Evolutionary conservation across 2,113 vertebrate species (phyloP).

Genomic region (Anolis carolinensis): DNA sequence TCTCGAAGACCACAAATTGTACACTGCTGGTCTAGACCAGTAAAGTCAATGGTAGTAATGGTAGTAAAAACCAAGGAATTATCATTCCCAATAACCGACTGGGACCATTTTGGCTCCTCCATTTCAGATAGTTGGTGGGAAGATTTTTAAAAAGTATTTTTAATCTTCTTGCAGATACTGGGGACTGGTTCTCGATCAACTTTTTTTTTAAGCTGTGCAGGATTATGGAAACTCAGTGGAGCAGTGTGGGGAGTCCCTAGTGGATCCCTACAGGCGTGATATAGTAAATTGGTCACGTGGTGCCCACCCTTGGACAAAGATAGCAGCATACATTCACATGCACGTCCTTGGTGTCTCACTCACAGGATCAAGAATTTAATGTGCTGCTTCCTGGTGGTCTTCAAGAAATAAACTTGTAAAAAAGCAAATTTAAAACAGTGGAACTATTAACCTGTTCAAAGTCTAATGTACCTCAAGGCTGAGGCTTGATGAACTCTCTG

Average conservation of each 20-base stretch:
- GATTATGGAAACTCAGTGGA: no score
- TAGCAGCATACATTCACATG: not conserved
- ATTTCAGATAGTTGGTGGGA: no score
- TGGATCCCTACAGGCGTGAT: no score
- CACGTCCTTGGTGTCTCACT: not conserved
- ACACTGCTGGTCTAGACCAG: not conserved
- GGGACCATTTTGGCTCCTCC: not conserved
- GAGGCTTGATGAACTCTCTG: not conserved
- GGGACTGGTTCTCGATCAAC: no score
- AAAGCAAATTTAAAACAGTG: not conserved
- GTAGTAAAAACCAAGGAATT: no score
- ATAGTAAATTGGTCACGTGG: no score
- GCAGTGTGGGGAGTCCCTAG: no score
- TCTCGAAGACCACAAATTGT: not conserved
- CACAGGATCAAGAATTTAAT: not conserved
- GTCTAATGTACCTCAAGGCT: not conserved
- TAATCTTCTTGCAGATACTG: no score
- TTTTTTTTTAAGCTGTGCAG: no score
- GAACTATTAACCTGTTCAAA: not conserved
- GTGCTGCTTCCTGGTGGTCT: no score
- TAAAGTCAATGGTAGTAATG: not conserved
- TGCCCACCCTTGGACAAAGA: not conserved
- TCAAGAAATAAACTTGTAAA: not conserved
- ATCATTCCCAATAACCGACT: not conserved
- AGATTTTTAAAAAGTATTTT: no score